These are phyloP conservation scores for Loriculus beryllinus DNA, from an alignment of 2,797 vertebrate genomes.

Conservation along the genomic window DNA sequence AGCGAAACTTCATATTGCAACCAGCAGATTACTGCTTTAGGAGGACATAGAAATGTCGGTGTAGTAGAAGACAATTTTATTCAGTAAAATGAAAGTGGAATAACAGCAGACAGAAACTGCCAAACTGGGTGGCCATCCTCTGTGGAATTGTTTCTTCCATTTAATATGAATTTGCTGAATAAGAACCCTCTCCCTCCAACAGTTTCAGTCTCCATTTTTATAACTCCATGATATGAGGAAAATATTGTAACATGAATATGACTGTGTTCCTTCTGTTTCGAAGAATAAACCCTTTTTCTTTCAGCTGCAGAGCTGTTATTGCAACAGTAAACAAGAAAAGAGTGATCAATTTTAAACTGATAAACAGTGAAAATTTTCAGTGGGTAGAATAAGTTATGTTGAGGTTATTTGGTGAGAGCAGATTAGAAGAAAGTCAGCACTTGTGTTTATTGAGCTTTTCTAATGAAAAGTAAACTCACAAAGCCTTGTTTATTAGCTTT, in stretches of 20 bases:
- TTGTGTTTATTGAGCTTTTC: constrained; percentile 24
- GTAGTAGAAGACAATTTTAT: background rate
- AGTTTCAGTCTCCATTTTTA: background rate
- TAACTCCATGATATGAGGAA: background rate
- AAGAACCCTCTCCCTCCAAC: background rate
- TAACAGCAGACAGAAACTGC: background rate
- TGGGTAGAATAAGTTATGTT: constrained; percentile 1
- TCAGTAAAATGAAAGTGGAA: background rate
- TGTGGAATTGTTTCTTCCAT: background rate
- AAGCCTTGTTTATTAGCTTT: background rate
- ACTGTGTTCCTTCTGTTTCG: background rate
- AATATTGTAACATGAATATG: background rate
- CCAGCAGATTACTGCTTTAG: background rate
- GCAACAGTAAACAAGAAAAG: constrained; percentile 18
- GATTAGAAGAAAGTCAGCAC: background rate
- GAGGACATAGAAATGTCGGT: background rate
- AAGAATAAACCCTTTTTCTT: background rate
- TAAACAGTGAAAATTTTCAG: background rate
- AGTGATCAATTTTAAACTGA: constrained; percentile 43
- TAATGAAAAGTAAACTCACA: constrained; percentile 15
- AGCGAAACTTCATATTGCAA: background rate
- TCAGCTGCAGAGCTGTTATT: background rate
- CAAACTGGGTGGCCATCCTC: background rate
- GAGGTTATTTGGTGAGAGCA: constrained; percentile 4
- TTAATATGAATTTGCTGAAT: background rate